phyloP scores from a whole-genome alignment of 2,113 vertebrate species.

The Patagioenas fasciata region DNA sequence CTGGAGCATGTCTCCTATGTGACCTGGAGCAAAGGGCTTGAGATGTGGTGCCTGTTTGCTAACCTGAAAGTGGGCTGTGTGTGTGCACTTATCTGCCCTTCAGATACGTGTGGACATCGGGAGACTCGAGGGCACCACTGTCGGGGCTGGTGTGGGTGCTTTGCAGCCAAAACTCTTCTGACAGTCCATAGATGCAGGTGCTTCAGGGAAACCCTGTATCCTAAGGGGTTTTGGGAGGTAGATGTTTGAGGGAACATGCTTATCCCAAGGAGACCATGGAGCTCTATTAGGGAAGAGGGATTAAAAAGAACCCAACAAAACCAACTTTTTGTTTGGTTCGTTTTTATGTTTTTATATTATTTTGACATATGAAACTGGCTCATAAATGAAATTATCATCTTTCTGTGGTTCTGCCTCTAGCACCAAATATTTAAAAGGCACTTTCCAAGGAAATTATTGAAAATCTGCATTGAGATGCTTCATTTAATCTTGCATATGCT shows the following conservation, averaged over 20 bases:
- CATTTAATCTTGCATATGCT: not conserved
- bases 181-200: not conserved
- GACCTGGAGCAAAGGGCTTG: not conserved
- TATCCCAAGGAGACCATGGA: not conserved
- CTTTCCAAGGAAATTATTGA: not conserved
- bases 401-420: not conserved
- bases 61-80: not conserved
- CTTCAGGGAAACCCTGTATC: not conserved
- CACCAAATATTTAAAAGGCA: conserved; percentile 3
- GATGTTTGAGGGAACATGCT: not conserved
- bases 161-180: accelerated
- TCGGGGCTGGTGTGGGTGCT: not conserved
- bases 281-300: not conserved
- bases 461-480: not conserved
- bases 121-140: accelerated
- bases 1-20: accelerated
- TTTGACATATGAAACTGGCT: not conserved
- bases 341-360: not conserved
- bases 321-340: not conserved
- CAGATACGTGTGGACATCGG: accelerated
- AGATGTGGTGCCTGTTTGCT: not conserved
- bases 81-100: not conserved
- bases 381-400: not conserved
- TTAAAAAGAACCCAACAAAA: not conserved
- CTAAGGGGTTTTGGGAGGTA: not conserved